These are phyloP conservation scores for Leucophenga varia DNA, from an alignment of 1,140 invertebrate species.

Conservation along the genomic window DNA sequence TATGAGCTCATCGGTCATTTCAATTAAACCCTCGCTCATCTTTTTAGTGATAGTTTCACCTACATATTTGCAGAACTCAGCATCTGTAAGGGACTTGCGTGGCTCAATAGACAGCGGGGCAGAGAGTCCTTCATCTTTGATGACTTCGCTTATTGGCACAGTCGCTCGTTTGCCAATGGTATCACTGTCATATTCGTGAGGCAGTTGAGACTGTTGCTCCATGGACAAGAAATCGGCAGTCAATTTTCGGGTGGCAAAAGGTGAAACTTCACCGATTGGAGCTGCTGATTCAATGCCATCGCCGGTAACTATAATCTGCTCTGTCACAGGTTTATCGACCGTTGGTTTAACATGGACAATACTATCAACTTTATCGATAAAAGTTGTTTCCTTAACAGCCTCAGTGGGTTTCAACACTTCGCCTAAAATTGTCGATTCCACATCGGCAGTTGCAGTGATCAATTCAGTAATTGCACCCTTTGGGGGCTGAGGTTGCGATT, in stretches of 20 bases:
- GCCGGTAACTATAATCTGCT: too few relatives aligned
- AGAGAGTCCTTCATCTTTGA: too few relatives aligned
- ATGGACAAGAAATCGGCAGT: conserved; percentile 7
- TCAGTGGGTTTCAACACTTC: too few relatives aligned
- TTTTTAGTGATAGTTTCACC: conserved; percentile 26
- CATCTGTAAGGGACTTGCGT: conserved; percentile 21
- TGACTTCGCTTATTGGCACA: too few relatives aligned
- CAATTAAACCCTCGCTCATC: conserved; percentile 23
- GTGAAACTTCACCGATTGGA: conserved; percentile 7
- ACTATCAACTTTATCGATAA: conserved; percentile 8
- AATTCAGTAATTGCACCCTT: conserved; percentile 3
- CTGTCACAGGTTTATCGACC: too few relatives aligned
- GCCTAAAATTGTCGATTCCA: too few relatives aligned
- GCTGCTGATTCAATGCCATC: conserved; percentile 14
- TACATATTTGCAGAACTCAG: conserved; percentile 27
- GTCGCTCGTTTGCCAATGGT: too few relatives aligned
- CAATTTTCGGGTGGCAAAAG: conserved; percentile 2
- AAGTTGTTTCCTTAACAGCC: too few relatives aligned
- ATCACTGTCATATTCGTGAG: conserved; percentile 27
- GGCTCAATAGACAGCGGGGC: conserved; percentile 10
- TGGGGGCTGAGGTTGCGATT: too few relatives aligned
- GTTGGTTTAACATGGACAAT: too few relatives aligned
- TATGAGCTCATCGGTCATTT: conserved; percentile 18
- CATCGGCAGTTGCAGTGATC: too few relatives aligned
- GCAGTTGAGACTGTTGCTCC: conserved; percentile 6